phyloP scores from a whole-genome alignment of 2,888 invertebrate genomes.

The Drosophila mercatorum region DNA sequence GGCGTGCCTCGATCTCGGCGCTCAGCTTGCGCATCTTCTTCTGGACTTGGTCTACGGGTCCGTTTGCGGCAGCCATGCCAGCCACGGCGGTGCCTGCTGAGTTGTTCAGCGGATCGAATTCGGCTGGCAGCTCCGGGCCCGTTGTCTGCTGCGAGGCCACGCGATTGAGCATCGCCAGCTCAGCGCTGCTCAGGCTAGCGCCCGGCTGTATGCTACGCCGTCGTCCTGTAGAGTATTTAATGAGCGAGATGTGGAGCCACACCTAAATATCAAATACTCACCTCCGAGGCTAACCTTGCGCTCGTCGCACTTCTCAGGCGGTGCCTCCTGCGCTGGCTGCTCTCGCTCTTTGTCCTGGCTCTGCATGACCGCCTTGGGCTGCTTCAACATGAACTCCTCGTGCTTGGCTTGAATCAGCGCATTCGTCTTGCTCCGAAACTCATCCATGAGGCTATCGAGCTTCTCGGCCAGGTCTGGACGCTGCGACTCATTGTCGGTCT shows the following conservation, averaged over 20 bases:
- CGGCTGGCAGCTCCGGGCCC: slow-evolving; percentile 32
- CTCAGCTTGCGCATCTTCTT: slow-evolving; percentile 83
- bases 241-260: no score
- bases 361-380: slow-evolving; percentile 84
- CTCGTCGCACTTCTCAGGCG: slow-evolving; percentile 59
- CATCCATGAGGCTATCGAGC: slow-evolving; percentile 89
- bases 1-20: slow-evolving; percentile 88
- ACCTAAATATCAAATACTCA: slow-evolving; percentile 36
- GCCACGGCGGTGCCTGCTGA: slow-evolving; percentile 47
- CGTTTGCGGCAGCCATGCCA: slow-evolving; percentile 57
- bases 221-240: slow-evolving; percentile 65
- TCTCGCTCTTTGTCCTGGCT: slow-evolving; percentile 81
- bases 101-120: slow-evolving; percentile 80
- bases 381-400: slow-evolving; percentile 86
- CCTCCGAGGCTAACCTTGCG: slow-evolving; percentile 69
- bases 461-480: slow-evolving; percentile 90
- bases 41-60: slow-evolving; percentile 81
- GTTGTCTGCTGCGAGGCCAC: slow-evolving; percentile 85
- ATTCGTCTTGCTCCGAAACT: slow-evolving; percentile 90
- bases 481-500: slow-evolving; percentile 86
- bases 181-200: slow-evolving; percentile 87
- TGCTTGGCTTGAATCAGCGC: slow-evolving; percentile 87
- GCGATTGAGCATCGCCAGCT: slow-evolving; percentile 87
- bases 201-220: slow-evolving; percentile 88
- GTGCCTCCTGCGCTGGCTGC: slow-evolving; percentile 45